A percentile compares a stretch with the other conserved stretches of the same genome.
Conservation (phyloP, 2,888 invertebrate species). For the Prenolepis imparis region DNA sequence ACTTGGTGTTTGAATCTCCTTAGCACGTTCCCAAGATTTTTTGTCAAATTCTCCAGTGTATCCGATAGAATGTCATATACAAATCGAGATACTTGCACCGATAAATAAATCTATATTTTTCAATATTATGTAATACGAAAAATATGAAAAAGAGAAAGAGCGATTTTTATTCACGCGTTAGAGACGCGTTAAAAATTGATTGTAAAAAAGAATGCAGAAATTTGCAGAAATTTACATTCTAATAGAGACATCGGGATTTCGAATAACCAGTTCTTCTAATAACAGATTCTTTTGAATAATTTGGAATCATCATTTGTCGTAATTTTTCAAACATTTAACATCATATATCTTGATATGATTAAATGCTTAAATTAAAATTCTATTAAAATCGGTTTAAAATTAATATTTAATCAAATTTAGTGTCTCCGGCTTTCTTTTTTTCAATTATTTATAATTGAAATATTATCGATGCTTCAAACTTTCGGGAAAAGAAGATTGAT, state of each 20-base stretch:
- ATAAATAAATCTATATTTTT: too few species aligned
- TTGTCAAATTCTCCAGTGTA: not conserved
- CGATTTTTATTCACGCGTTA: too few species aligned
- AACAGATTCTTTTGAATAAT: not conserved
- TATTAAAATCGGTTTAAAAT: not conserved
- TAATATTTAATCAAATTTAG: not conserved
- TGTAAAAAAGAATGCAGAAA: not conserved
- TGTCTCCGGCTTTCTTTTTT: not conserved
- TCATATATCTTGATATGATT: not conserved
- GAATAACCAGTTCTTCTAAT: not conserved
- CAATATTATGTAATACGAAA: too few species aligned
- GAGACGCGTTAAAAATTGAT: too few species aligned
- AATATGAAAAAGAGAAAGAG: too few species aligned
- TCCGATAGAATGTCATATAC: too few species aligned
- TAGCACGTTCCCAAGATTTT: not conserved
- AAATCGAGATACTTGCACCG: too few species aligned
- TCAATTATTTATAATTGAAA: not conserved
- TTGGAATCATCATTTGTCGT: not conserved
- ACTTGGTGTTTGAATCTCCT: slow-evolving; percentile 64
- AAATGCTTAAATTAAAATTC: slow-evolving; percentile 5
- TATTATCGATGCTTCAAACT: not conserved
- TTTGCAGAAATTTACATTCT: not conserved
- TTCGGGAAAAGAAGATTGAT: not conserved
- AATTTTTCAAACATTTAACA: not conserved
- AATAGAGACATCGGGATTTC: not conserved